Evolutionary conservation across 2,888 invertebrate species (phyloP).

Genomic region (Hyppa rectilinea): DNA sequence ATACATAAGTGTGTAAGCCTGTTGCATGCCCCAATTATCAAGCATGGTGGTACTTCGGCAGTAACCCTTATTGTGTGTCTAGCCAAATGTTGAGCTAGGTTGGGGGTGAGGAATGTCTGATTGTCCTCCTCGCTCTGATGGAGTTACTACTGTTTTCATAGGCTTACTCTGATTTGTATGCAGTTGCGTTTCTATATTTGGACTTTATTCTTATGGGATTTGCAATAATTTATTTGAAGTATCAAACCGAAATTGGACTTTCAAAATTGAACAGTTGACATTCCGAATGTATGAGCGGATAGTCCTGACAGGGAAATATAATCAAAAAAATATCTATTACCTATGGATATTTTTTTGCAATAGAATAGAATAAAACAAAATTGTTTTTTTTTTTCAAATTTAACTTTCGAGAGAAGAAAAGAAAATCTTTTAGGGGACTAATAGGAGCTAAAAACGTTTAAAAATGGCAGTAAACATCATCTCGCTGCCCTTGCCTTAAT

Average conservation of each 20-base stretch:
- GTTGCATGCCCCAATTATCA: neutral
- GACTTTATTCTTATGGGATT: neutral
- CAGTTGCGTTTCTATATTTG: slow-evolving; percentile 1
- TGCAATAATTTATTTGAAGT: neutral
- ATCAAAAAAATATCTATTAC: too few relatives aligned
- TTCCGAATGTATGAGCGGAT: too few relatives aligned
- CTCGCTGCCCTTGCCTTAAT: neutral
- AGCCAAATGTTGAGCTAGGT: slow-evolving; percentile 51
- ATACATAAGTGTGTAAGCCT: neutral
- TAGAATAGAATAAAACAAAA: too few relatives aligned
- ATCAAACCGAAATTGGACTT: neutral
- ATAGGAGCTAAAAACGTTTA: neutral
- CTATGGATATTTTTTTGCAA: too few relatives aligned
- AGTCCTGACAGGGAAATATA: too few relatives aligned
- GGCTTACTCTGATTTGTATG: slow-evolving; percentile 29
- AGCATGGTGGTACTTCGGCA: slow-evolving; percentile 17
- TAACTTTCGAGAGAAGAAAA: too few relatives aligned
- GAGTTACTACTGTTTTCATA: slow-evolving; percentile 31
- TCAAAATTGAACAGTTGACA: too few relatives aligned
- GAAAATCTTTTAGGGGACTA: too few relatives aligned
- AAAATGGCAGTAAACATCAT: neutral
- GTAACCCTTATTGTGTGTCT: neutral
- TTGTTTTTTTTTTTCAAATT: too few relatives aligned
- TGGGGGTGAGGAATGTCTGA: slow-evolving; percentile 34
- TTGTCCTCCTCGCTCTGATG: slow-evolving; percentile 27